These are phyloP conservation scores for Brachyhypopomus gauderio DNA, from an alignment of 2,113 vertebrate species.

Conservation along the genomic window DNA sequence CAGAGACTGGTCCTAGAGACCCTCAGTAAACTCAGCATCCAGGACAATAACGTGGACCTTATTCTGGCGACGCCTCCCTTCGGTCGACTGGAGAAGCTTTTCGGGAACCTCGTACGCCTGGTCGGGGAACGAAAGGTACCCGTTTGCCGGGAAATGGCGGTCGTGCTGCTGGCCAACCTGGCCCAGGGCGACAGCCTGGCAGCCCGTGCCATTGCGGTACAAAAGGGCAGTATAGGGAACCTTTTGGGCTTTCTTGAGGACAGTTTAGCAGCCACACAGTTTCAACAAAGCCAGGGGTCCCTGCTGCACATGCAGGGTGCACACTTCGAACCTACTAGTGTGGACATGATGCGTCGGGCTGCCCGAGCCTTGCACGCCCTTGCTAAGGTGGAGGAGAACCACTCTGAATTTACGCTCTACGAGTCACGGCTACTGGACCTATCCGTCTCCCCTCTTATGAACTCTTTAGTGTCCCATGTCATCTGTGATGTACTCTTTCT, in stretches of 20 bases:
- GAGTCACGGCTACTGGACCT: constrained; percentile 99
- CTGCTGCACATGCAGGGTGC: constrained; percentile 94
- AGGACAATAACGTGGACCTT: constrained; percentile 99
- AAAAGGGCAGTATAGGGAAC: constrained; percentile 97
- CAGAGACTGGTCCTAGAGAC: constrained; percentile 99
- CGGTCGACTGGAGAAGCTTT: constrained; percentile 94
- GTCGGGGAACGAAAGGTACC: constrained; percentile 97
- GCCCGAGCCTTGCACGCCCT: constrained; percentile 95
- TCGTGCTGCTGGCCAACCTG: constrained; percentile 96
- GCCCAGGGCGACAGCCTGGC: constrained; percentile 96
- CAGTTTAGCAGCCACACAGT: constrained; percentile 96
- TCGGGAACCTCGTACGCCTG: constrained; percentile 93
- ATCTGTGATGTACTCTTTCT: constrained; percentile 99
- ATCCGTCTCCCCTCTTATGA: constrained; percentile 97
- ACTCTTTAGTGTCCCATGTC: constrained; percentile 98
- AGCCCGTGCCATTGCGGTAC: constrained; percentile 94
- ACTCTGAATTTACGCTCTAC: constrained; percentile 98
- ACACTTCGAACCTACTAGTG: constrained; percentile 95
- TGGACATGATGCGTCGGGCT: constrained; percentile 99
- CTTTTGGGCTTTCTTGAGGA: constrained; percentile 97
- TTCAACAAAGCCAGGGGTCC: constrained; percentile 94
- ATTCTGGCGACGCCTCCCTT: constrained; percentile 96
- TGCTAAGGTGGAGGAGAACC: constrained; percentile 98
- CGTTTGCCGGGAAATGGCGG: constrained; percentile 98
- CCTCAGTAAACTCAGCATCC: constrained; percentile 99